A percentile compares a stretch with the other conserved stretches of the same genome.
Evolutionary conservation across 1,140 invertebrate genomes (phyloP).

Genomic region (Lepidurus apus): DNA sequence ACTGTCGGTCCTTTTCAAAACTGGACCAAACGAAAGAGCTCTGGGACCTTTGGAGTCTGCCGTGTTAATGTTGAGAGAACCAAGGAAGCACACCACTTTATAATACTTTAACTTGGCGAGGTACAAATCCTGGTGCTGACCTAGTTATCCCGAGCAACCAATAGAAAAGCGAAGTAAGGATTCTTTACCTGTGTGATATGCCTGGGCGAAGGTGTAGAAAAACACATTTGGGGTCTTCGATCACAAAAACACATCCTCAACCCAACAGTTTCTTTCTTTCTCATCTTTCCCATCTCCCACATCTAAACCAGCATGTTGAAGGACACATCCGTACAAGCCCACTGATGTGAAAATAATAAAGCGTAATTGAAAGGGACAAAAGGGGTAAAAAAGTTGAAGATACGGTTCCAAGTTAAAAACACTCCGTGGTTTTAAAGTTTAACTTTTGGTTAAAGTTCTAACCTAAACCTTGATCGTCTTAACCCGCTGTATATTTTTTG

Average conservation of each 20-base stretch:
- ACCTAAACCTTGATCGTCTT: not conserved
- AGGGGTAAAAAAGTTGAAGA: too few relatives aligned
- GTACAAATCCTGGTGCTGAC: slow-evolving; percentile 18
- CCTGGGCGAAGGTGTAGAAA: not conserved
- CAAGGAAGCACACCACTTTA: not conserved
- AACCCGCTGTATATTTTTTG: not conserved
- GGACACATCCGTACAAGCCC: slow-evolving; percentile 4
- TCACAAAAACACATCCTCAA: not conserved
- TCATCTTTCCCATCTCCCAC: not conserved
- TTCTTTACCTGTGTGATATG: not conserved
- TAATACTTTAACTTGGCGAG: slow-evolving; percentile 8
- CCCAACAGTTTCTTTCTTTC: not conserved
- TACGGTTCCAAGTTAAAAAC: too few relatives aligned
- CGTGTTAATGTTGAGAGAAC: not conserved
- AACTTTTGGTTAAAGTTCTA: too few relatives aligned
- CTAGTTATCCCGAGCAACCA: not conserved
- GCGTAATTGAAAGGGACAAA: not conserved
- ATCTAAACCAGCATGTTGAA: not conserved
- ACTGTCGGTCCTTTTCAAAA: too few relatives aligned
- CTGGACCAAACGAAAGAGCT: not conserved
- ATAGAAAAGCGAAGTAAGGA: not conserved
- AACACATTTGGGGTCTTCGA: not conserved
- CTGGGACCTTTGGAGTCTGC: not conserved
- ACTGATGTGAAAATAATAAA: not conserved
- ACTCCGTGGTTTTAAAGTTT: too few relatives aligned